Base-by-base conservation (phyloP, 2,797 vertebrate genomes). In the Calcarius lapponicus region DNA sequence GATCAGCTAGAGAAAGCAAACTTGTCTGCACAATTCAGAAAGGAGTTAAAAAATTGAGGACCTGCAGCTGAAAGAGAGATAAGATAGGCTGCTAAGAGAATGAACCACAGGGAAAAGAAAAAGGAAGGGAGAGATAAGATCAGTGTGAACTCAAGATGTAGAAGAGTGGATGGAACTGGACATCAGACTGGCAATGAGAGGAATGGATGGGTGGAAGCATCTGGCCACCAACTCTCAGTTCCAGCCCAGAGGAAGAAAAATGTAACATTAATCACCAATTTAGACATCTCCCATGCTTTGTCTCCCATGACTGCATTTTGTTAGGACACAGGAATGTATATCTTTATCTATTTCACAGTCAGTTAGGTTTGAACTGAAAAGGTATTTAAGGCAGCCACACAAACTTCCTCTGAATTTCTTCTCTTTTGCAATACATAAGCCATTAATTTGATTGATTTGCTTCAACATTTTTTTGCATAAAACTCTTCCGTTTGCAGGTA, bases 361-460 rank as follows among this genome's bases (percentile, higher is more conserved):
- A 36, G 32, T 60, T 58, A 19, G 12, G 12, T 74, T 80, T 57
- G 32, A 89, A 71, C 34, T 51, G 43, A 89, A 87, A 90, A 64
- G 25, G 34, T 53, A 42, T 38, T 29, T 54, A 51, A 71, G 38
- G 13, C 51, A 89, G 34, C 8, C 67, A 87, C 50, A 87, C 20
- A 65, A 60, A 67, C 5, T 84, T 84, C 58, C 73, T 66, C 70
- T 36, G 47, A 36, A 80, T 66, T 70, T 87, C 50, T 80, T 53
- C 57, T 57, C 50, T 90, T 91, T 83, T 71, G 56, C 67, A 92
- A 58, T 65, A 82, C 3, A 13, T 51, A 54, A 57, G 6, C 14
- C 42, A 80, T 72, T 74, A 40, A 86, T 36, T 82, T 93, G 76
- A 86, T 60, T 89, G 47, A 91, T 92, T 96, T 67, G 9, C 57